Evolutionary conservation across 2,113 vertebrate genomes (phyloP), one percentile per base, ranked within the genome.

Genomic region (zebrafish (Danio rerio)): DNA sequence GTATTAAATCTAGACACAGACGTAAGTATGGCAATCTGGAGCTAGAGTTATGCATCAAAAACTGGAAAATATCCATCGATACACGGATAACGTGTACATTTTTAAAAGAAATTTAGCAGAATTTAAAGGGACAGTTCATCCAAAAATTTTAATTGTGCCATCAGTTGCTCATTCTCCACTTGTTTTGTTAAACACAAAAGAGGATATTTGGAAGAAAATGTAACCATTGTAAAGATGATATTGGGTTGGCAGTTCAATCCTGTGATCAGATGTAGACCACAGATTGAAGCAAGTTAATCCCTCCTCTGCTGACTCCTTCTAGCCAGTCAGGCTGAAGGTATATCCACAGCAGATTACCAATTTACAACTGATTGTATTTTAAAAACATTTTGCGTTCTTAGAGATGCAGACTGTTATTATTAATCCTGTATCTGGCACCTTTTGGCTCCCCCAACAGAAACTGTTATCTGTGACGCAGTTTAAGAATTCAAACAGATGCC

Each of bases 241-340:
- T 9, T n/a, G 47, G 58, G 58, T 42, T 78, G 50, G 50, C 20
- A 15, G 49, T 66, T 20, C 63, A 65, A 72, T 53, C 12, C 18
- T 47, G 31, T 73, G 68, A 75, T 63, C 56, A 71, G 8, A 70
- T 66, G 61, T 63, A 73, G 75, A 83, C 75, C 68, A 58, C 82
- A 79, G 76, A 80, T 72, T 79, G 76, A 55, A 16, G 56, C 69
- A 59, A 73, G 72, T 16, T 76, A 70, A 81, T 77, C 78, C 83
- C 66, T 61, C 75, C 63, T 59, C 13, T 71, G 69, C 61, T 69
- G 58, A n/a, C 58, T 45, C n/a, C 10, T 61, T 10, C 53, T 20
- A 43, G 31, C 53, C 63, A 5, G 15, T 9, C 45, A 77, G 11
- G 11, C 12, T 62, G 43, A 55, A 45, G 50, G 10, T 2, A 52